Base-by-base conservation (phyloP, 2,797 vertebrate genomes). In the Halcyon leucocephala region DNA sequence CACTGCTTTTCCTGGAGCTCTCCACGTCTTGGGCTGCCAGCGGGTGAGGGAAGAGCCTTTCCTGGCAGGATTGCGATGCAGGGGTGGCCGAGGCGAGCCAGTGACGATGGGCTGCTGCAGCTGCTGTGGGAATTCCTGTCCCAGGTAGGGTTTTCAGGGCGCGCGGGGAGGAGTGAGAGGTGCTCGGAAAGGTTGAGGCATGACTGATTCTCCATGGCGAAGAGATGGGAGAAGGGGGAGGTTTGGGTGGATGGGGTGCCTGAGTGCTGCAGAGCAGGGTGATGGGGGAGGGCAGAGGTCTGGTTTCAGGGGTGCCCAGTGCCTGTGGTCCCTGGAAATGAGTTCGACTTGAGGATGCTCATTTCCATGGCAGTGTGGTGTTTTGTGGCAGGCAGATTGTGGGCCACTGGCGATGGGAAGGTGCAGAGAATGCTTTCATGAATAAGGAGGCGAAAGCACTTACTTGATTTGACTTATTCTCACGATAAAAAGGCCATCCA, bases 111-210 rank as follows among this genome's bases (percentile, higher is more conserved):
- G 13, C 84, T 92, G 37, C 69, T 6, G 2, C 72, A 70, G 37
- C 82, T 81, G 46, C 13, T 95, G 35, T 82, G 94, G 96, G 77
- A 71, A 52, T 66, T 95, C 87, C 89, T 96, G 58, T 69, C 69
- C 2, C 95, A 97, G 97, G 97, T 97, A 95, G 73, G 82, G 15
- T 6, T 26, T 14, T 11, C 2, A 15, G 72, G 67, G 28, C 4
- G 3, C 14, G 4, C 2, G 11, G 20, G 12, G 31, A 48, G 54
- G 41, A 77, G 11, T 14, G 26, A 26, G 10, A 44, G 37, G 8
- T 26, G 24, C 82, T 66, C 2, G 4, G 49, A 18, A 67, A 69
- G 65, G 51, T 19, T 42, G 69, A 46, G 49, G 58, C 37, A 33
- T 0, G 1, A 46, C 22, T 48, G 49, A 10, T 80, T 51, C 14